Evolutionary conservation across 2,113 vertebrate species (phyloP).

Genomic region (Pardalotus punctatus): DNA sequence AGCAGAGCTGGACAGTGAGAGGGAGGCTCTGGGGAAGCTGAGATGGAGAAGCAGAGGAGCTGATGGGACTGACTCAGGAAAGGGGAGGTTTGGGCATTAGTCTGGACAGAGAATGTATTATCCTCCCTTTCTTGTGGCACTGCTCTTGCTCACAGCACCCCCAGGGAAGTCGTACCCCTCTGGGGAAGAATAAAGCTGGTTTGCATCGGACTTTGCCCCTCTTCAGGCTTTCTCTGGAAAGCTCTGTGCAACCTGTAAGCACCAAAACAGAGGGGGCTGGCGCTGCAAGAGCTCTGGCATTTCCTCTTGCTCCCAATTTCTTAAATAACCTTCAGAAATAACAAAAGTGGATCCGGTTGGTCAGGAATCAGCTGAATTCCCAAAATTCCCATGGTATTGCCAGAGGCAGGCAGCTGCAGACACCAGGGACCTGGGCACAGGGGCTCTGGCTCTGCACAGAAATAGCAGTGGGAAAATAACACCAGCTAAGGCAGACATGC

Average conservation of each 20-base stretch:
- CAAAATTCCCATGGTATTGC: not conserved
- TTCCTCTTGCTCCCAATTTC: not conserved
- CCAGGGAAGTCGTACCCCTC: not conserved
- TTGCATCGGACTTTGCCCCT: not conserved
- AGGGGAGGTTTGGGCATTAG: not conserved
- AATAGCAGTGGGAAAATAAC: not conserved
- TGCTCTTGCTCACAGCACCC: not conserved
- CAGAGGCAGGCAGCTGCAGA: not conserved
- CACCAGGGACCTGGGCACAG: not conserved
- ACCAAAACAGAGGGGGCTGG: not conserved
- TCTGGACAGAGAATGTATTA: fast-evolving
- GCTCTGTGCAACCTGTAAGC: not conserved
- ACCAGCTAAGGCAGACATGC: not conserved
- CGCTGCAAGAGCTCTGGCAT: not conserved
- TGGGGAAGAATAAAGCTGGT: not conserved
- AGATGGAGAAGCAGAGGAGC: not conserved
- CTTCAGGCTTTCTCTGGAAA: not conserved
- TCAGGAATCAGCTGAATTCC: not conserved
- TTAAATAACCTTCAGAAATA: not conserved
- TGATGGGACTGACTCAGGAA: not conserved
- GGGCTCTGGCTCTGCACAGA: not conserved
- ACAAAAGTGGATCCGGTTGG: not conserved
- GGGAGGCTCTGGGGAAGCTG: not conserved
- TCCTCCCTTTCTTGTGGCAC: not conserved
- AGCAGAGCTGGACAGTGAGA: not conserved